Percentiles rank a stretch among this genome's conserved stretches.
These are phyloP conservation scores for Anguilla japonica DNA, from an alignment of 2,113 vertebrate species.

Conservation along the genomic window DNA sequence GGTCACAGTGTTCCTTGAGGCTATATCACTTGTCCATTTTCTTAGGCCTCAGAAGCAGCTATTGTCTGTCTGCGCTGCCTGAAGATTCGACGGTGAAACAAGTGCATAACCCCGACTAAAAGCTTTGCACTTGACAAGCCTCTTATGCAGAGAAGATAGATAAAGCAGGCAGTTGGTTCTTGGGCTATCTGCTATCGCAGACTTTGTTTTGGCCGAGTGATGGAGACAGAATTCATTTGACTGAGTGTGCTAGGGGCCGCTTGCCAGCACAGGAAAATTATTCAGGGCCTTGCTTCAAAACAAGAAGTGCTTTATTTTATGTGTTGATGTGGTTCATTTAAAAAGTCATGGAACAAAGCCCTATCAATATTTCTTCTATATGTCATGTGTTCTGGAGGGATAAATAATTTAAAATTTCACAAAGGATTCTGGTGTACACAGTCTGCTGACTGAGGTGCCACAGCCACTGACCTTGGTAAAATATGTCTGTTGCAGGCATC, in stretches of 20 bases:
- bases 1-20: constrained; percentile 43
- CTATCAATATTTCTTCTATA: neutral
- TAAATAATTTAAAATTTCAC: too few species aligned
- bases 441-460: neutral
- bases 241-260: constrained; percentile 15
- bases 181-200: constrained; percentile 48
- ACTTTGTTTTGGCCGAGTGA: constrained; percentile 54
- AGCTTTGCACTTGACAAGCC: constrained; percentile 1
- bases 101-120: constrained; percentile 49
- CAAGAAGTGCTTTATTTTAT: neutral
- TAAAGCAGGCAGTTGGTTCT: constrained; percentile 25
- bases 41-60: constrained; percentile 57
- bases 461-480: neutral
- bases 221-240: constrained; percentile 53
- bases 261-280: neutral
- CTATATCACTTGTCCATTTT: constrained; percentile 59
- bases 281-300: neutral
- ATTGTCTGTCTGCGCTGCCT: constrained; percentile 52
- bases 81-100: constrained; percentile 55
- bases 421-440: neutral
- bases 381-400: too few species aligned
- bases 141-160: neutral
- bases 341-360: neutral
- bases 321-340: neutral
- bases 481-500: neutral